Evolutionary conservation across 64 coral and sea anemone genomes (phyloP).

Genomic region (Stichodactyla mertensii): DNA sequence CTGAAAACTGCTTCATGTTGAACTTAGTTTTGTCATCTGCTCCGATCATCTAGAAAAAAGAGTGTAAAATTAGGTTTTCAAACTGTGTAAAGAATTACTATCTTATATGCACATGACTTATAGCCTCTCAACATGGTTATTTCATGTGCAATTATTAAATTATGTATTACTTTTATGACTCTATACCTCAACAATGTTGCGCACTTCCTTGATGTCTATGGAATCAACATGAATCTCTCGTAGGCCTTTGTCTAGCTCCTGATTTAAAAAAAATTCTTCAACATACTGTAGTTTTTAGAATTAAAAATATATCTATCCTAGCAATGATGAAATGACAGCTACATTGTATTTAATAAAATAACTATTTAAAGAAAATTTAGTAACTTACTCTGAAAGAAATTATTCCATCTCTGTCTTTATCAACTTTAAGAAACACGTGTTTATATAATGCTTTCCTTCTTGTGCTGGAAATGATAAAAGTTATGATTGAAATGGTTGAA

Average conservation of each 20-base stretch:
- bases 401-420: constrained; percentile 88
- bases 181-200: constrained; percentile 63
- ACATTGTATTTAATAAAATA: too few relatives aligned
- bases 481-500: not conserved
- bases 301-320: not conserved
- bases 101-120: too few relatives aligned
- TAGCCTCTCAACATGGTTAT: too few relatives aligned
- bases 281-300: not conserved
- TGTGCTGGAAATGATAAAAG: constrained; percentile 54
- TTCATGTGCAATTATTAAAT: not conserved
- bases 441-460: constrained; percentile 92
- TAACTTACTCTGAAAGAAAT: constrained; percentile 77
- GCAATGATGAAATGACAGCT: too few relatives aligned
- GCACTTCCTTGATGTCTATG: constrained; percentile 67
- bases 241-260: constrained; percentile 80
- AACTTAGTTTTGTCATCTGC: constrained; percentile 66
- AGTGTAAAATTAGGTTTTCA: not conserved
- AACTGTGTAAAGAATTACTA: not conserved
- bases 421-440: constrained; percentile 77
- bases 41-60: constrained; percentile 64
- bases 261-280: not conserved
- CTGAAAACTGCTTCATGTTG: constrained; percentile 85
- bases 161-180: too few relatives aligned
- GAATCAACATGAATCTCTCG: constrained; percentile 85
- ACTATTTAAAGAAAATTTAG: not conserved